phyloP scores from a whole-genome alignment of 2,797 vertebrate species.

The Tamandua tetradactyla region DNA sequence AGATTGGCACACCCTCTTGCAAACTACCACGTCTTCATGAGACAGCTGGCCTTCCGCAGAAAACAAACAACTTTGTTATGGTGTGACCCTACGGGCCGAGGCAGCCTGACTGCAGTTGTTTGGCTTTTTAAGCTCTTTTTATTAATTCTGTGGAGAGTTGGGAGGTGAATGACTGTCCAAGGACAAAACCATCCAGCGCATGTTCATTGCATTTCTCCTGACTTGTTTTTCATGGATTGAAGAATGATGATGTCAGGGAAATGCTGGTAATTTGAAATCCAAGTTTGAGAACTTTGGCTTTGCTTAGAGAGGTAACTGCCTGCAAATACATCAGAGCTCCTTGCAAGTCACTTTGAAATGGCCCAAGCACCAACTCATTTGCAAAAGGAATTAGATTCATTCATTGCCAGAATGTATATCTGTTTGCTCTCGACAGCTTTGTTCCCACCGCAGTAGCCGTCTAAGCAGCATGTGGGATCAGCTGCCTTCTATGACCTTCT shows the following conservation, averaged over 20 bases:
- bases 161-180: slow-evolving; percentile 46
- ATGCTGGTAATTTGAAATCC: background rate
- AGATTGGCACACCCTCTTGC: slow-evolving; percentile 77
- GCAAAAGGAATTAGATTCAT: slow-evolving; percentile 72
- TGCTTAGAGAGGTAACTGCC: background rate
- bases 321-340: background rate
- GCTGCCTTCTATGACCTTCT: slow-evolving; percentile 79
- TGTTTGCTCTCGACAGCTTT: slow-evolving; percentile 39
- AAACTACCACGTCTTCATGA: slow-evolving; percentile 82
- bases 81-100: slow-evolving; percentile 61
- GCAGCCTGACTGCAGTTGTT: slow-evolving; percentile 30
- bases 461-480: slow-evolving; percentile 78
- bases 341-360: slow-evolving; percentile 45
- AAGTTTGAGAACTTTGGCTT: background rate
- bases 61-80: slow-evolving; percentile 74
- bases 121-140: slow-evolving; percentile 51
- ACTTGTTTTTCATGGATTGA: background rate
- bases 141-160: slow-evolving; percentile 48
- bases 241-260: background rate
- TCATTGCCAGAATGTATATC: slow-evolving; percentile 68
- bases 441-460: slow-evolving; percentile 49
- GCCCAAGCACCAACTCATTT: slow-evolving; percentile 60
- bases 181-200: slow-evolving; percentile 50
- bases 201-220: background rate
- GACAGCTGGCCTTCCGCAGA: slow-evolving; percentile 69